A percentile compares a stretch with the other conserved stretches of the same genome.
Conservation (phyloP, 2,797 vertebrate species). For the Adelosebastes latens region DNA sequence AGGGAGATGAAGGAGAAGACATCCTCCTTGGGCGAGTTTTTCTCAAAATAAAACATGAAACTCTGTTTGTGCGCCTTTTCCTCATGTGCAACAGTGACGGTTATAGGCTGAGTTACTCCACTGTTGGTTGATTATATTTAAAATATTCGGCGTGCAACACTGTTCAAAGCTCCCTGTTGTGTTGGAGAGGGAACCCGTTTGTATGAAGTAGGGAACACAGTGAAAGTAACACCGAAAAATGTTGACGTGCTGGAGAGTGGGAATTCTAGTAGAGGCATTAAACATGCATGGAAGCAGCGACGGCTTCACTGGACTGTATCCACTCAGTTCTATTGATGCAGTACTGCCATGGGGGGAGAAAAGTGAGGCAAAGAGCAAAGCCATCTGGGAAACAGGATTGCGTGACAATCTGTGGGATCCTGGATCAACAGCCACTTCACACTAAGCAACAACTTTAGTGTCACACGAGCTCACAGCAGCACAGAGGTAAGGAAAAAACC, state of each 20-base stretch:
- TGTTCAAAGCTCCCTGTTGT: slow-evolving; percentile 19
- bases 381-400: slow-evolving; percentile 46
- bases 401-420: slow-evolving; percentile 50
- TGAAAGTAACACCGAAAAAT: slow-evolving; percentile 21
- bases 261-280: slow-evolving; percentile 49
- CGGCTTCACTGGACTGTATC: slow-evolving; percentile 35
- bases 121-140: slow-evolving; percentile 37
- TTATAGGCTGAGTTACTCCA: slow-evolving; percentile 26
- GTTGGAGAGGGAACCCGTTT: slow-evolving; percentile 37
- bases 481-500: slow-evolving; percentile 7
- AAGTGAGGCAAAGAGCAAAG: slow-evolving; percentile 34
- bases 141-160: slow-evolving; percentile 56
- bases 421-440: slow-evolving; percentile 50
- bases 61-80: slow-evolving; percentile 44
- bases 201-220: slow-evolving; percentile 12
- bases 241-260: slow-evolving; percentile 46
- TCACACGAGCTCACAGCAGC: slow-evolving; percentile 7
- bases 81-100: slow-evolving; percentile 23
- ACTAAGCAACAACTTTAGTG: slow-evolving; percentile 46
- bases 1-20: slow-evolving; percentile 64
- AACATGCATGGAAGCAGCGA: slow-evolving; percentile 57
- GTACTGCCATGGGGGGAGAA: not conserved
- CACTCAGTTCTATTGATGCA: slow-evolving; percentile 2
- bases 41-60: slow-evolving; percentile 74
- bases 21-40: slow-evolving; percentile 50